phyloP scores from a whole-genome alignment of 2,888 invertebrate species.

The Lissocephala sabroskyi region DNA sequence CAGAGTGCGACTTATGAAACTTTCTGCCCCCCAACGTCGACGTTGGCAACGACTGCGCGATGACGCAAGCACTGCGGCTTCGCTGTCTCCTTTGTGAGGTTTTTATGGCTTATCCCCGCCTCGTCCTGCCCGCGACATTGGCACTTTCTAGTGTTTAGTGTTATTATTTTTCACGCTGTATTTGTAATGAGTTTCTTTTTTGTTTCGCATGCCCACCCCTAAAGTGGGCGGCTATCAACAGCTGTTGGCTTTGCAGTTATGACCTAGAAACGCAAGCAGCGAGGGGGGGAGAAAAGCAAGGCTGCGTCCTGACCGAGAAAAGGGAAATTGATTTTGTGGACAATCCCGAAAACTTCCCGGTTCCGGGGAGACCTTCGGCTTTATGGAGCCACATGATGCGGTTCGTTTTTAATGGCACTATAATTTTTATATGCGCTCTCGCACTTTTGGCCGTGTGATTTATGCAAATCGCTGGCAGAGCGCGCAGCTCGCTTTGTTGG shows the following conservation, averaged over 20 bases:
- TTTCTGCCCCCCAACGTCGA: neutral
- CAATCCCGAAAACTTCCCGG: neutral
- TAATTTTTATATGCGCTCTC: slow-evolving; percentile 20
- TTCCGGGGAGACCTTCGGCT: neutral
- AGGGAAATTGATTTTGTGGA: slow-evolving; percentile 2
- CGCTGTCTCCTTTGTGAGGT: neutral
- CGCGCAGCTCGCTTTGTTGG: neutral
- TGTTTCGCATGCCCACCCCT: slow-evolving; percentile 1
- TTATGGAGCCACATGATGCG: slow-evolving; percentile 6
- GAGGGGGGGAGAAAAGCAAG: too few species aligned
- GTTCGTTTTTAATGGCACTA: slow-evolving; percentile 19
- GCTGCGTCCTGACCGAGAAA: slow-evolving; percentile 18
- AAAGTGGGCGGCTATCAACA: slow-evolving; percentile 10
- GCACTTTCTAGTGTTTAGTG: neutral
- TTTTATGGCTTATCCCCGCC: too few species aligned
- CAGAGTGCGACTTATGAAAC: slow-evolving; percentile 9
- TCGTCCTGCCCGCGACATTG: neutral
- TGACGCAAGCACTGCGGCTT: too few species aligned
- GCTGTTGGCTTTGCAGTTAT: slow-evolving; percentile 13
- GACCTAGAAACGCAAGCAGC: slow-evolving; percentile 18
- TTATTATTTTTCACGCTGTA: slow-evolving; percentile 2
- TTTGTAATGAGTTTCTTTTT: slow-evolving; percentile 6
- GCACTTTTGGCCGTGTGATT: slow-evolving; percentile 29
- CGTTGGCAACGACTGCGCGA: too few species aligned
- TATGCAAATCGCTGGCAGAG: slow-evolving; percentile 25